Base-by-base conservation (phyloP, 2,888 invertebrate genomes). In the Nomada fucata region DNA sequence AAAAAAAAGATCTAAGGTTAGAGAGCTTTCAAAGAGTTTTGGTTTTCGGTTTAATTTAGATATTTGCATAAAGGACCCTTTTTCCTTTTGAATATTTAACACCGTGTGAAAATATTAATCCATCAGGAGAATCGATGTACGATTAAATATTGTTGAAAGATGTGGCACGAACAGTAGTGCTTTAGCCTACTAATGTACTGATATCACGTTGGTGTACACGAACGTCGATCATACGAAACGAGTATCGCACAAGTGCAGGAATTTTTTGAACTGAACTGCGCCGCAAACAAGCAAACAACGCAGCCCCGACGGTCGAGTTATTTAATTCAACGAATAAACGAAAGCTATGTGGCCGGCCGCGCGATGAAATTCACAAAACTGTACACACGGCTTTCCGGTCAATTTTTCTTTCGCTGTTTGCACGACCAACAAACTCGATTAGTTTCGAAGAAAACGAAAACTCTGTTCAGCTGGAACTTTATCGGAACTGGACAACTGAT, bases 241-340 rank as follows among this genome's bases (percentile, higher is more conserved):
- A 10, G 47, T 23, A 50, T 15, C 42, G 47, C 20, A n/a, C 18
- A 26, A 61, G 29, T 44, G 61, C n/a, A 50, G 42, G 18, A 60
- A 60, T 29, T 52, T 77, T 77, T 77, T 53, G 42, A 53, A n/a
- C 23, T 36, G 53, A 53, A 50, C 26, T 26, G 20, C 26, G 42
- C 13, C 57, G 44, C 59, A 60, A 75, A 65, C 60, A 29, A 65
- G 59, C 52, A 44, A 52, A 47, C 52, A 50, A 67, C 76, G 53
- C 44, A 60, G 53, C 36, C 23, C 13, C 65, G 18, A 9, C 53
- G 53, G 47, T 53, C 36, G 53, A 76, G 67, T 55, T 67, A 78
- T 67, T 36, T 0, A 36, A 36, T 67, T 60, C 60, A 20, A 18
- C 50, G 23, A 47, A 77, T 77, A 77, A 78, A 78, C 76, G 65